Evolutionary conservation across 2,888 invertebrate species (phyloP), one percentile per base, ranked within the genome.

Genomic region (Glyphotaelius pellucidus): DNA sequence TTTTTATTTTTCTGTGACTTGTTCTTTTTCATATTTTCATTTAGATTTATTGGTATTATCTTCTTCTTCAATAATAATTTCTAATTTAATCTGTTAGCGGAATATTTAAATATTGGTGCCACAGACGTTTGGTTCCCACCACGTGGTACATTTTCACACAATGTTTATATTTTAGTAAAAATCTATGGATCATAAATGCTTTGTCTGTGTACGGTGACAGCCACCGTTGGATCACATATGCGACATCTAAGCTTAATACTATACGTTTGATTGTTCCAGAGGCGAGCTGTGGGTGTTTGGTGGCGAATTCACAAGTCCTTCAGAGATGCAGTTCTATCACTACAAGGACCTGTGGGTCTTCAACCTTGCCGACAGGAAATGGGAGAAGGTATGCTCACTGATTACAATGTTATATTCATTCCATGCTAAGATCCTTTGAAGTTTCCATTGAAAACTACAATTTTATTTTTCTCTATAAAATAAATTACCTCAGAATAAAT

Each of bases 311-410:
- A 98, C 98, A 5, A 99, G 98, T 94, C 98, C 98, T 0, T 97
- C 98, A 0, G 98, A 99, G 94, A 97, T 98, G 31, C 99, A 99
- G 95, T 99, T 99, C 95, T 98, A 99, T 94, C 99, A 99, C 95
- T 99, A 98, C 95, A 97, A 97, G 94, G 99, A 99, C 94, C 95
- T 99, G 0, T 99, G 99, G 99, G 97, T 98, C 91, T 98, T 97
- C 94, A 97, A 98, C 93, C 95, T 99, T 0, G 96, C 96, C 67
- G 96, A 97, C 0, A 97, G 97, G 94, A 97, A 97, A 94, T 99
- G 99, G 99, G 98, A 98, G 94, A 98, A 99, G 96, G 96, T 98
- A 94, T 93, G 88, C 25, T 31, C 12, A 47, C 25, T 25, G 67
- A 25, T 67, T 67, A 67, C 25, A 25, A 25, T n/a, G 67, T 67